Evolutionary conservation across 2,888 invertebrate species (phyloP).

Genomic region (Platycheirus albimanus): DNA sequence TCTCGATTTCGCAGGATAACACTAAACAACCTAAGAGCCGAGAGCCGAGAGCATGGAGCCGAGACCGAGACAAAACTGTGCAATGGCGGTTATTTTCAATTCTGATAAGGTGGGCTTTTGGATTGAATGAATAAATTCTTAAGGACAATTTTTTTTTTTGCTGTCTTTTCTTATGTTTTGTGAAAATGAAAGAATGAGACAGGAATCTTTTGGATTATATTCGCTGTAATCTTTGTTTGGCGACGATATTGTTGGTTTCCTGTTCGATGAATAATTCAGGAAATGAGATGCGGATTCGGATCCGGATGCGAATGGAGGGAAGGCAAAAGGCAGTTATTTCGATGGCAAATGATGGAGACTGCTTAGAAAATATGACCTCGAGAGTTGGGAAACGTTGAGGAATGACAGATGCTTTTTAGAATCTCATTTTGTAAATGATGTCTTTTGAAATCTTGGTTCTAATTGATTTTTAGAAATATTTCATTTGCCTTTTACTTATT

Average conservation of each 20-base stretch:
- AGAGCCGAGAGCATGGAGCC: too few species aligned
- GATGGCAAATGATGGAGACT: background rate
- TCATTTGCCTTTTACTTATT: slow-evolving; percentile 6
- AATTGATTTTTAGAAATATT: slow-evolving; percentile 26
- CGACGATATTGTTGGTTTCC: slow-evolving; percentile 48
- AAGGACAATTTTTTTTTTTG: slow-evolving; percentile 35
- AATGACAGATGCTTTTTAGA: slow-evolving; percentile 45
- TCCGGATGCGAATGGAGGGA: too few species aligned
- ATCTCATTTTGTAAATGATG: slow-evolving; percentile 23
- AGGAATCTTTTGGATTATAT: slow-evolving; percentile 60
- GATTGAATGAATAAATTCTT: slow-evolving; percentile 58
- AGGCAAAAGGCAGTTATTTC: slow-evolving; percentile 27
- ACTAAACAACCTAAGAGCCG: slow-evolving; percentile 31
- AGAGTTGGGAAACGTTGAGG: slow-evolving; percentile 10
- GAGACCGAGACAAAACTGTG: background rate
- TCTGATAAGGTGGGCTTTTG: slow-evolving; percentile 36
- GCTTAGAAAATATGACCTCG: slow-evolving; percentile 10
- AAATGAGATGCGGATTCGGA: slow-evolving; percentile 27
- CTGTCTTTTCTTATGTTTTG: background rate
- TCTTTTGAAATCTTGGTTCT: slow-evolving; percentile 10
- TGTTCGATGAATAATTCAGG: slow-evolving; percentile 63
- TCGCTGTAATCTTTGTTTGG: slow-evolving; percentile 62
- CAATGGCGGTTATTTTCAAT: slow-evolving; percentile 63
- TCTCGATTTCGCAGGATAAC: slow-evolving; percentile 27
- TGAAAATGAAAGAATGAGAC: slow-evolving; percentile 23